phyloP scores from a whole-genome alignment of 23 tunicate genomes.

The Trididemnum clinides region DNA sequence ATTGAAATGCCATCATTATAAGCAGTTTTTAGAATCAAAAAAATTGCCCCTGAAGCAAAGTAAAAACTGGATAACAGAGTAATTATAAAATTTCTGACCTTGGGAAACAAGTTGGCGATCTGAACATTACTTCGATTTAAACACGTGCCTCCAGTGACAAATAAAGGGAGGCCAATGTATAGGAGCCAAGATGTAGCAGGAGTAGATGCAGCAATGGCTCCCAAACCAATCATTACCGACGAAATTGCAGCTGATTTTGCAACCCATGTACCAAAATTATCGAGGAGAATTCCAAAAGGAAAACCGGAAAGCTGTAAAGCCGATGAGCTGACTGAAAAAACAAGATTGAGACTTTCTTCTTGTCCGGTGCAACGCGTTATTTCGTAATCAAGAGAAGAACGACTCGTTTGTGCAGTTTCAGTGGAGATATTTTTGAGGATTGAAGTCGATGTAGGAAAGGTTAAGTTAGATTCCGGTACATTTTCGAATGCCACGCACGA shows the following conservation, averaged over 20 bases:
- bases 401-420: not conserved
- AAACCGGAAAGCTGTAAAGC: constrained; percentile 33
- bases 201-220: constrained; percentile 26
- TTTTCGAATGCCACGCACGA: not conserved
- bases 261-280: constrained; percentile 60
- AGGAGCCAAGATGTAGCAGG: constrained; percentile 33
- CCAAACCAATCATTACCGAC: constrained; percentile 24
- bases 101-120: constrained; percentile 50
- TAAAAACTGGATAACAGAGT: constrained; percentile 32
- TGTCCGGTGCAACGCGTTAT: constrained; percentile 8
- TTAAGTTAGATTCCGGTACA: no score
- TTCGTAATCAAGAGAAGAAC: not conserved
- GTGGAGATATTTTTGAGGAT: not conserved
- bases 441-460: not conserved
- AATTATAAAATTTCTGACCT: constrained; percentile 19
- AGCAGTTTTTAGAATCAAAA: constrained; percentile 28
- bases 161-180: constrained; percentile 30
- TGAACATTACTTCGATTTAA: constrained; percentile 49
- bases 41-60: constrained; percentile 26
- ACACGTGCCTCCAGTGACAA: constrained; percentile 41
- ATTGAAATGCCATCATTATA: constrained; percentile 22
- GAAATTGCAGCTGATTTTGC: constrained; percentile 1
- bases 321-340: constrained; percentile 33
- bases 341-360: constrained; percentile 27
- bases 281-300: constrained; percentile 38